Evolutionary conservation across 2,113 vertebrate genomes (phyloP).

Genomic region (Chlamydotis undulata): DNA sequence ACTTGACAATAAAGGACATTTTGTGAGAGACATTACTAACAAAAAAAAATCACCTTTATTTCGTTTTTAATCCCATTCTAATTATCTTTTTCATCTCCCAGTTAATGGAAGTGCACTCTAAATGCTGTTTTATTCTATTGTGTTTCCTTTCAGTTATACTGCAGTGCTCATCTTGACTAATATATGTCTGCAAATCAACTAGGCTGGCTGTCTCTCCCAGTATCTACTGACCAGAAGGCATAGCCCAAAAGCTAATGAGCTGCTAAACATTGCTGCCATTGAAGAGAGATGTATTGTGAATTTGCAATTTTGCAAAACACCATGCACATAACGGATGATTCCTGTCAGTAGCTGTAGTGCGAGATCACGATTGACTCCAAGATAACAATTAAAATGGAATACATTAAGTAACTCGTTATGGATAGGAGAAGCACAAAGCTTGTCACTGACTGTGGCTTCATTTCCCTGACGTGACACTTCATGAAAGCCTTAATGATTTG

Average conservation of each 20-base stretch:
- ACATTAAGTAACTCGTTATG: conserved; percentile 57
- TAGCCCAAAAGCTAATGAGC: conserved; percentile 59
- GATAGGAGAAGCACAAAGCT: conserved; percentile 53
- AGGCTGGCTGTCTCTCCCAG: conserved; percentile 32
- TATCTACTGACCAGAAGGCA: conserved; percentile 41
- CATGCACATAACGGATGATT: conserved; percentile 63
- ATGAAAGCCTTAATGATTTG: conserved; percentile 21
- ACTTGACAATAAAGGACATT: background rate
- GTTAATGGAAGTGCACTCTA: background rate
- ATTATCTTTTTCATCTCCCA: background rate
- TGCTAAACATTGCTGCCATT: conserved; percentile 50
- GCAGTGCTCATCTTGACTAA: conserved; percentile 15
- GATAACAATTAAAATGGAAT: conserved; percentile 71
- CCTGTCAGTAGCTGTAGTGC: conserved; percentile 42
- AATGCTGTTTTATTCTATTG: background rate
- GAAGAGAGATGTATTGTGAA: conserved; percentile 43
- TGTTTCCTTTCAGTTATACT: background rate
- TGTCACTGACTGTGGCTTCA: conserved; percentile 54
- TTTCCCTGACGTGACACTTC: background rate
- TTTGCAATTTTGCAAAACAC: conserved; percentile 67
- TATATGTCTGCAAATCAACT: conserved; percentile 4
- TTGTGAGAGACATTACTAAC: background rate
- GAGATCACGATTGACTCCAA: conserved; percentile 54
- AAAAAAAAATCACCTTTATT: background rate
- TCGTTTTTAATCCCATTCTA: background rate